These are phyloP conservation scores for Podotricha telesiphe DNA, from an alignment of 2,888 invertebrate genomes.

Conservation along the genomic window DNA sequence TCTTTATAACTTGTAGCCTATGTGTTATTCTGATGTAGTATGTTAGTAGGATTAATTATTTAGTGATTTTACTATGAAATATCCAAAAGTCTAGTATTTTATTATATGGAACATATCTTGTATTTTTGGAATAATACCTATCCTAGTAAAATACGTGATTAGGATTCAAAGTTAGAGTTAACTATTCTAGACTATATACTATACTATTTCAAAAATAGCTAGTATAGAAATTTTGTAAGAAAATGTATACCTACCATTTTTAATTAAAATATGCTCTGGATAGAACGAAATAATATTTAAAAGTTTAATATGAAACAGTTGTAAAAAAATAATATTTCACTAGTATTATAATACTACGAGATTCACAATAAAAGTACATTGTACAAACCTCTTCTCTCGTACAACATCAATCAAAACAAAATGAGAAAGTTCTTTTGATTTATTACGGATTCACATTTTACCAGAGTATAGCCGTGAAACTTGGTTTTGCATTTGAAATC, in stretches of 20 bases:
- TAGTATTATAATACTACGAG: conserved; percentile 1
- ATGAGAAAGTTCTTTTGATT: conserved; percentile 17
- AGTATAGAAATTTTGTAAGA: not conserved
- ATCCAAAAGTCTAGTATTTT: no score
- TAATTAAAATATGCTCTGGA: not conserved
- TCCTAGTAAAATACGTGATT: not conserved
- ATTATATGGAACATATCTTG: no score
- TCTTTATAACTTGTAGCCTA: no score
- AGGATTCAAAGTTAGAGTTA: not conserved
- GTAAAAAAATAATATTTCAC: conserved; percentile 9
- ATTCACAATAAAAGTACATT: conserved; percentile 6
- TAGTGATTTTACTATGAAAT: no score
- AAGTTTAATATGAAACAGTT: conserved; percentile 11
- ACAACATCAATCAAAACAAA: conserved; percentile 18
- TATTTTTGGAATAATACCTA: no score
- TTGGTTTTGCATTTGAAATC: not conserved
- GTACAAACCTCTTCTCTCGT: conserved; percentile 7
- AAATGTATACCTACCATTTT: not conserved
- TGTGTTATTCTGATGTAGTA: no score
- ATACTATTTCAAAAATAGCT: not conserved
- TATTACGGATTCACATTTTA: conserved; percentile 22
- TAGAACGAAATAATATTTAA: not conserved
- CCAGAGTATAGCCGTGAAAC: not conserved
- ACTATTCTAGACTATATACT: no score
- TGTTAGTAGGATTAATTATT: no score